Evolutionary conservation across 2,888 invertebrate genomes (phyloP).

Genomic region (Acanthosepion pharaonis): DNA sequence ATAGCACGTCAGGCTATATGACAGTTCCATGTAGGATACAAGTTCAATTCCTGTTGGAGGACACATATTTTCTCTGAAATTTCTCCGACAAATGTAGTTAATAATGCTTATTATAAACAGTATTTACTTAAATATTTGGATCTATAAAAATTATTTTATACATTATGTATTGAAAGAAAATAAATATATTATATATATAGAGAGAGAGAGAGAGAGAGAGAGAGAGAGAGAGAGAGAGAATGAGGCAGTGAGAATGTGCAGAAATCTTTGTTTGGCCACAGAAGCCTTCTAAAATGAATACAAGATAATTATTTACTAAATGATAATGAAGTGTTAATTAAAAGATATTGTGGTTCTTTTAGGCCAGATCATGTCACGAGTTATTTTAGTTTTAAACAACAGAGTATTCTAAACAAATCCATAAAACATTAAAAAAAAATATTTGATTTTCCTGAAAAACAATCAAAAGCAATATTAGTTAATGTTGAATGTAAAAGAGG

Average conservation of each 20-base stretch:
- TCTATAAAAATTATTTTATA: too few species aligned
- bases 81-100: too few species aligned
- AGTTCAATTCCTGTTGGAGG: too few species aligned
- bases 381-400: not conserved
- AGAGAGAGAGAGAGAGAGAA: constrained; percentile 40
- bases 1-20: too few species aligned
- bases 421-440: not conserved
- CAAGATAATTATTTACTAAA: not conserved
- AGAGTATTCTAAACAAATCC: not conserved
- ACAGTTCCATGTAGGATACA: too few species aligned
- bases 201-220: not conserved
- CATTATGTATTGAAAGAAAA: too few species aligned
- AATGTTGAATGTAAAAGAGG: not conserved
- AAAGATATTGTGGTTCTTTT: not conserved
- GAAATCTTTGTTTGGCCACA: not conserved
- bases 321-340: not conserved
- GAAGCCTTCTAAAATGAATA: not conserved
- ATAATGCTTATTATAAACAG: too few species aligned
- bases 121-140: too few species aligned
- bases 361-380: not conserved
- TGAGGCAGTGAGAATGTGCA: constrained; percentile 25
- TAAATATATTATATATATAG: too few species aligned
- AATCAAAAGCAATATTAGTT: not conserved
- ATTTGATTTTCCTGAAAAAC: not conserved
- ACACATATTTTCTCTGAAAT: too few species aligned